Percentiles rank a stretch among this genome's conserved stretches.
Conservation (phyloP, 2,797 vertebrate genomes). For the Centroberyx gerrardi region DNA sequence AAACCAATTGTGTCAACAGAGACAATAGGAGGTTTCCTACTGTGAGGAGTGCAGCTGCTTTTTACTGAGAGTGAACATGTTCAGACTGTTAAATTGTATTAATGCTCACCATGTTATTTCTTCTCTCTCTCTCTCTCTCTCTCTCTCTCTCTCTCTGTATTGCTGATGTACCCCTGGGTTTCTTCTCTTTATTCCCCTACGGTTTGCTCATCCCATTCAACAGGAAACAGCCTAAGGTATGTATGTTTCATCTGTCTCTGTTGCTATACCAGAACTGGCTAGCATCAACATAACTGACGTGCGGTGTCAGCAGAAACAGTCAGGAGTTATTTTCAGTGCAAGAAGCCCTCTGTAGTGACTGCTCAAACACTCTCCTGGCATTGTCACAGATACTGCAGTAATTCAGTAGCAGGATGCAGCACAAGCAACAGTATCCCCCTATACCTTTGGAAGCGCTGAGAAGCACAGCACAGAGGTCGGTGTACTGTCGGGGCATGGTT, state of each 20-base stretch:
- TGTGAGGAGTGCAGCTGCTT: slow-evolving; percentile 44
- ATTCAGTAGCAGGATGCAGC: slow-evolving; percentile 28
- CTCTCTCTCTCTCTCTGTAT: slow-evolving; percentile 5
- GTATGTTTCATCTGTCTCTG: slow-evolving; percentile 47
- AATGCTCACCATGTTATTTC: slow-evolving; percentile 63
- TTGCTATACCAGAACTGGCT: neutral
- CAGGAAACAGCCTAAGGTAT: slow-evolving; percentile 87
- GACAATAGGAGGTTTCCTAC: slow-evolving; percentile 37
- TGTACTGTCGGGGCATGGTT: slow-evolving; percentile 51
- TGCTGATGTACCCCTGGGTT: neutral
- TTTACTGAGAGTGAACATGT: slow-evolving; percentile 46
- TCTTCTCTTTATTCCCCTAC: slow-evolving; percentile 31
- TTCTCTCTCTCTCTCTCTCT: slow-evolving; percentile 39
- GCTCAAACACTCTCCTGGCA: slow-evolving; percentile 8
- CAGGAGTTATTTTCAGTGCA: slow-evolving; percentile 17
- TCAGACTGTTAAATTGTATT: slow-evolving; percentile 49
- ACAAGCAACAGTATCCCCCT: slow-evolving; percentile 16
- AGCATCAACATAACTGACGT: neutral
- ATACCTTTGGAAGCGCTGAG: slow-evolving; percentile 18
- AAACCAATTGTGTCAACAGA: slow-evolving; percentile 24
- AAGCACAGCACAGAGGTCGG: slow-evolving; percentile 43
- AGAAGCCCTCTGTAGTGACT: slow-evolving; percentile 17
- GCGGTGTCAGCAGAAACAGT: slow-evolving; percentile 12
- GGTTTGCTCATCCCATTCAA: slow-evolving; percentile 29
- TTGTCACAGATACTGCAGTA: slow-evolving; percentile 33